Evolutionary conservation across 2,797 vertebrate species (phyloP), one percentile per base, ranked within the genome.

Genomic region (Fistularia tabacaria): DNA sequence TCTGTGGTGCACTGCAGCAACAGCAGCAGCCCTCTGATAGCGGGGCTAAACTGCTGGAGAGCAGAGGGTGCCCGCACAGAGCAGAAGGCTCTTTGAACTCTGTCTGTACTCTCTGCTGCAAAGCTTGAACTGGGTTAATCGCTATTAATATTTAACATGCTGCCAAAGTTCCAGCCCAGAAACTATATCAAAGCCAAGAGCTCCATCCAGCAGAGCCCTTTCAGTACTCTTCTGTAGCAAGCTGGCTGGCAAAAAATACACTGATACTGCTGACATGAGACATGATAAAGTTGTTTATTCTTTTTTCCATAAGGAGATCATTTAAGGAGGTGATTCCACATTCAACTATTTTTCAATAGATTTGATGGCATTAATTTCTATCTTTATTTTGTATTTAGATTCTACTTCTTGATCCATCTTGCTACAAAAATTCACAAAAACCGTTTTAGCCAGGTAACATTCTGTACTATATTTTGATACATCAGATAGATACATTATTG

Each of bases 121-220:
- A 87, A 91, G 87, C 87, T 90, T 90, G 88, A 91, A 92, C 89
- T 89, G 89, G 88, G 90, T 91, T 91, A 92, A 92, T 89, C 88
- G 80, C 87, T 91, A 89, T 91, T 90, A 92, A 92, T 91, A 91
- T 91, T 91, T 91, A 91, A 91, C 88, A 85, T 59, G 82, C 80
- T 83, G 82, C 88, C 85, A 87, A 86, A 89, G 82, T 90, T 90
- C 85, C 84, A 88, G 85, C 85, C 85, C 85, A 87, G 87, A 87
- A 91, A 88, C 89, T 87, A 89, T 89, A 90, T 92, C 90, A 91
- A 91, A 90, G 88, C 85, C 85, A 72, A 75, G 83, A 81, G 85
- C 87, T 85, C 66, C 79, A 89, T 84, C 80, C 88, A 89, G 78
- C 86, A 80, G 70, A 78, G 81, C 71, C 75, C 69, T 73, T 71